Base-by-base conservation (phyloP, 2,888 invertebrate species). In the Pachydiplax longipennis region DNA sequence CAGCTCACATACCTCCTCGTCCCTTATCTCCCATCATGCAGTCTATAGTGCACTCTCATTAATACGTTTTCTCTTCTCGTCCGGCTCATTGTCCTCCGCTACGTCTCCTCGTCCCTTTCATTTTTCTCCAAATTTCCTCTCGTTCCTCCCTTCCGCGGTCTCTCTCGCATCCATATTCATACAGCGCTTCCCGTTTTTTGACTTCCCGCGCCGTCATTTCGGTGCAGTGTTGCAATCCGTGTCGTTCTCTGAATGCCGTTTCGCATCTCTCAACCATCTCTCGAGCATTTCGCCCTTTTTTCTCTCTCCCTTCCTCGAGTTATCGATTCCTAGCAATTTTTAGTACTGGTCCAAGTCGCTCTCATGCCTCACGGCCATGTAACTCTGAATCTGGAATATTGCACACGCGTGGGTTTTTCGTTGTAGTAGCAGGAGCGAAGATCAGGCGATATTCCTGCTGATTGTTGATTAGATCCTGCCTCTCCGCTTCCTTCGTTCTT, bases 61-160 rank as follows among this genome's bases (percentile, higher is more conserved):
- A 87, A 87, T 65, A 40, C 87, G 65, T n/a, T 87, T 87, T 65
- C 35, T 37, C 35, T 61, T 61, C 58, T 87, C 61, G 58, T 53
- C 61, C 61, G 61, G 18, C n/a, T 53, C 87, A 61, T 87, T 87
- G 53, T 61, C 31, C 83, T 87, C 83, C 44, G 44, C 6, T 44
- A 44, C 44, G 44, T 44, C 37, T 13, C 44, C 1, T 6, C 53
- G 35, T 83, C 53, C 31, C 35, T 58, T 53, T 18, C 58, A 18
- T 15, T 35, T 37, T 61, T 8, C 53, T 31, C 31, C 35, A 31
- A 37, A 15, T 37, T 61, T 25, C n/a, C 87, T n/a, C 83, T 58
- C 83, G 18, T 35, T 1, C 10, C 44, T 15, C 31, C 83, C 35
- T 22, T 44, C 53, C 48, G n/a, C 48, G 25, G 35, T 22, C 31